phyloP scores from a whole-genome alignment of 1,140 invertebrate genomes.

The Batillaria attramentaria region DNA sequence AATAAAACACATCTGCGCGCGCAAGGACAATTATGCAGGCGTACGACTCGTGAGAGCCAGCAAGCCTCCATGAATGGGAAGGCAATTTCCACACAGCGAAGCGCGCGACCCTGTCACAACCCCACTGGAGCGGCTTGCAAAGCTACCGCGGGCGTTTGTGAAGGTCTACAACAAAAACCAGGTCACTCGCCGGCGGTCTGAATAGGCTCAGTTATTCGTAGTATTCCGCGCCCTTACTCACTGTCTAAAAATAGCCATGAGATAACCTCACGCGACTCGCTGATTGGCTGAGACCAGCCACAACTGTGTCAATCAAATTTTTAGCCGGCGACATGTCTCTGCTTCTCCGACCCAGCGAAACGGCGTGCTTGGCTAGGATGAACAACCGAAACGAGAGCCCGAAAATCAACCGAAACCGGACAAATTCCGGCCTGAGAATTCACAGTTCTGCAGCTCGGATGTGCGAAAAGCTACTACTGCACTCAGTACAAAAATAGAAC shows the following conservation, averaged over 20 bases:
- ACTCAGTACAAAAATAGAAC: conserved; percentile 34
- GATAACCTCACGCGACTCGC: conserved; percentile 34
- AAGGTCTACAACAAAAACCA: conserved; percentile 7
- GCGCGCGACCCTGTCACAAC: too few relatives aligned
- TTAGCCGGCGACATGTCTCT: conserved; percentile 34
- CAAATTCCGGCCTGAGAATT: neutral
- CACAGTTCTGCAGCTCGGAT: neutral
- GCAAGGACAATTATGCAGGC: conserved; percentile 1
- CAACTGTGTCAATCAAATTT: conserved; percentile 38
- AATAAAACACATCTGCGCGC: too few relatives aligned
- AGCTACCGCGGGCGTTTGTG: conserved; percentile 3
- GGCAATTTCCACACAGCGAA: too few relatives aligned
- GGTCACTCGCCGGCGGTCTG: conserved; percentile 21
- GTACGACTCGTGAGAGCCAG: too few relatives aligned
- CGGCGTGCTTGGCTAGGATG: neutral
- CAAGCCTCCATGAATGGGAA: conserved; percentile 5
- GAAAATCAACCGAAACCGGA: neutral
- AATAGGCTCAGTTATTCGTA: conserved; percentile 28
- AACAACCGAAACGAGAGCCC: neutral
- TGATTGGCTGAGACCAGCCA: conserved; percentile 28
- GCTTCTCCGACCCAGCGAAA: conserved; percentile 20
- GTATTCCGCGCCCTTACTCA: conserved; percentile 32
- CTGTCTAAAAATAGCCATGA: conserved; percentile 36
- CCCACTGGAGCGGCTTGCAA: conserved; percentile 9
- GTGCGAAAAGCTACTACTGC: neutral